A percentile compares a stretch with the other conserved stretches of the same genome.
phyloP scores from a whole-genome alignment of 2,888 invertebrate genomes.

The Hylaea fasciaria region DNA sequence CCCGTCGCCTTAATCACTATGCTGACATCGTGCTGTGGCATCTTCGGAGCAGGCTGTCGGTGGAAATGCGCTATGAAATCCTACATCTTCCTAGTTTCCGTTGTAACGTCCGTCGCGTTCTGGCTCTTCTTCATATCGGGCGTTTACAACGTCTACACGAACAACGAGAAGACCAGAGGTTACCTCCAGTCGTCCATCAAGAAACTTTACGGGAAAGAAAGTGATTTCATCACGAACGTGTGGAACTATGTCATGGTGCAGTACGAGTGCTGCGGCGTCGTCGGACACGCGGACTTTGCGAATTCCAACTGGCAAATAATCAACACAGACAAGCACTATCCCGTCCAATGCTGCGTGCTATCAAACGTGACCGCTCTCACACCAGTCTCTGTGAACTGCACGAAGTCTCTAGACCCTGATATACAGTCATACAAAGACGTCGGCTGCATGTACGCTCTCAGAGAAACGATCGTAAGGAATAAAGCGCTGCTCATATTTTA shows the following conservation, averaged over 20 bases:
- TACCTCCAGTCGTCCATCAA: conserved; percentile 57
- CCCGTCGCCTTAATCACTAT: conserved; percentile 61
- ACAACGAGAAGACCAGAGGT: conserved; percentile 56
- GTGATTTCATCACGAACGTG: conserved; percentile 65
- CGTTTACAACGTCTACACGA: conserved; percentile 69
- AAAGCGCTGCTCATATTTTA: conserved; percentile 64
- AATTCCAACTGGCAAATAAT: conserved; percentile 63
- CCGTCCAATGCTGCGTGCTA: conserved; percentile 70
- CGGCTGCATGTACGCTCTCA: conserved; percentile 66
- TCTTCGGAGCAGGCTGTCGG: conserved; percentile 72
- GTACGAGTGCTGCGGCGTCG: conserved; percentile 72
- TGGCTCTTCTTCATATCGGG: conserved; percentile 72
- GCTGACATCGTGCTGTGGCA: conserved; percentile 74
- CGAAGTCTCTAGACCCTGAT: conserved; percentile 44
- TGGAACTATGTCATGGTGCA: conserved; percentile 72
- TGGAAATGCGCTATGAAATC: conserved; percentile 72
- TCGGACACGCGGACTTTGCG: conserved; percentile 63
- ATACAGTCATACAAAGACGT: conserved; percentile 52
- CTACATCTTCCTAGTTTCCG: conserved; percentile 68
- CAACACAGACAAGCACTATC: conserved; percentile 59
- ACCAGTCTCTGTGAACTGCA: conserved; percentile 63
- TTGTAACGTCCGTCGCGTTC: conserved; percentile 57
- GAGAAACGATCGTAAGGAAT: conserved; percentile 55
- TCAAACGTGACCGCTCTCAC: conserved; percentile 55
- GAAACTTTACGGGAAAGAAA: conserved; percentile 65